Evolutionary conservation across 2,113 vertebrate genomes (phyloP), one percentile per base, ranked within the genome.

Genomic region (Amphiprion percula): DNA sequence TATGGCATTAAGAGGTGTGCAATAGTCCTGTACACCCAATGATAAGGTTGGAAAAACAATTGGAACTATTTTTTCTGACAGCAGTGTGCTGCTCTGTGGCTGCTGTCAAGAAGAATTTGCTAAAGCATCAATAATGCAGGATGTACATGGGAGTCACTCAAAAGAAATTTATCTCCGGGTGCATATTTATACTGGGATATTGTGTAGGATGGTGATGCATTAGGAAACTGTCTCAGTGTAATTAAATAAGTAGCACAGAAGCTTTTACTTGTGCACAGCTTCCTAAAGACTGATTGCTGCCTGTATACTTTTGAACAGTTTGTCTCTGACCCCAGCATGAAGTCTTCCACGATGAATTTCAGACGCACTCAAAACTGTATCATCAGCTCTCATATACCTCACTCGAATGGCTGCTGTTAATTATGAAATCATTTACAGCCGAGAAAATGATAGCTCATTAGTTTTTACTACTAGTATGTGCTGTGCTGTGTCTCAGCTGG

Each of bases 381-480:
- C 72, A 83, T 85, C 86, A 86, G 74, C 85, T 81, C 73, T 80
- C 72, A 50, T 82, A 83, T 80, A 73, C 70, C 74, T 89, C 87
- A 92, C 89, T 80, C 74, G 83, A 91, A 76, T 86, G 73, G 83
- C 77, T 78, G 70, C 78, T 89, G 77, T 92, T 91, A 92, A 91
- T 92, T 90, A 88, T 85, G 69, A 89, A 89, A 86, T 85, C 87
- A 74, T 77, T 89, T 75, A 79, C 84, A 91, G 91, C 65, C 16
- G 62, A 76, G 74, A 82, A 89, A 92, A 84, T 88, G 80, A 89
- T 86, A 90, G 86, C 84, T 90, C 91, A 90, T 92, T 90, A 90
- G 84, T 81, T 91, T 90, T 89, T 92, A 93, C 80, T 87, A 72
- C 73, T 79, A 65, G 76, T 87, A 58, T 86, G 82, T 84, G 85